Evolutionary conservation across 2,113 vertebrate genomes (phyloP), one percentile per base, ranked within the genome.

Genomic region (Anoplopoma fimbria): DNA sequence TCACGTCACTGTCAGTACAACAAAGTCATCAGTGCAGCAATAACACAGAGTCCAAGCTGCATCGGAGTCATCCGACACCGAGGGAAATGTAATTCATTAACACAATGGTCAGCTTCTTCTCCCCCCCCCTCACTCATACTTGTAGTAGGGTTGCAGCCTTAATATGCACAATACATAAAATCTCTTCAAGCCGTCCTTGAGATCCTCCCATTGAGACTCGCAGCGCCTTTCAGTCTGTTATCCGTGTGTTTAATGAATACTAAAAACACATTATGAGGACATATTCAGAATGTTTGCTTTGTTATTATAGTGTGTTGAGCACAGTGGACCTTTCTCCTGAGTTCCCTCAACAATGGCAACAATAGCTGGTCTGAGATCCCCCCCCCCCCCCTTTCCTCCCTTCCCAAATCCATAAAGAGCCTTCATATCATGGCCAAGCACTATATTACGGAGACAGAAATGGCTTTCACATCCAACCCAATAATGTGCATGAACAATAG

Each of bases 401-500:
- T 87, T 76, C 62, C 75, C 69, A 86, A 80, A 84, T 72, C 85
- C 86, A 87, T 74, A 71, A 89, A 84, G 65, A 90, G 77, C 69
- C 75, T 82, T 85, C 84, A 60, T 33, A 60, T 33, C 58, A 92
- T 88, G 81, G 84, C 77, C 77, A 69, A 31, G 71, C 73, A 81
- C 79, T 81, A 86, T 78, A 84, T 87, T 84, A 88, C 87, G 77
- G 61, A 77, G 80, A 87, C 85, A 89, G 84, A 87, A 91, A 93
- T 84, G 84, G 70, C 71, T 85, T 88, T 84, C 87, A 89, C 75
- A 82, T 80, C 81, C 75, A 64, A 74, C 87, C 77, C 85, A 84
- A 77, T 92, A 91, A 91, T 88, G 87, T 87, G 84, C 79, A 80
- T 73, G 83, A 88, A 91, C 91, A 90, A 93, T 81, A 86, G 87